Evolutionary conservation across 2,113 vertebrate genomes (phyloP), one percentile per base, ranked within the genome.

Genomic region (Callipepla californica): DNA sequence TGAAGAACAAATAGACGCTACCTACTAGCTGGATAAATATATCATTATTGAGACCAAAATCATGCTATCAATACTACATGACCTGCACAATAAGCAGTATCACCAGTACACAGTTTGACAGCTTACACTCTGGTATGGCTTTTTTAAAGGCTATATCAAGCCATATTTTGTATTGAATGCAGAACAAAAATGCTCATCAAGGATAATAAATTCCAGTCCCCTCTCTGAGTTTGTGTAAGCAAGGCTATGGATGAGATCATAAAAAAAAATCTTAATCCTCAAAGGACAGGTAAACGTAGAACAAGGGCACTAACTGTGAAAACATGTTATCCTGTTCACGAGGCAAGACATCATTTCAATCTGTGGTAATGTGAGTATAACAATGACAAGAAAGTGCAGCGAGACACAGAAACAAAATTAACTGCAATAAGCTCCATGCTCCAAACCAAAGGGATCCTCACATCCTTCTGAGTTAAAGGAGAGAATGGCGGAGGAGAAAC

Each of bases 401-500:
- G 85, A 85, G 67, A 22, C 67, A 36, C 16, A 28, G 30, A 13
- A 88, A 73, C 75, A 79, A 47, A 75, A 85, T 21, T n/a, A 80
- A 74, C 0, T 44, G 50, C 26, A 86, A 16, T 34, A 8, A 3
- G 25, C 58, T 51, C 34, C 14, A 23, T 0, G 1, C 40, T 59
- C 28, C 69, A 78, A 88, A 78, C 6, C 57, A 40, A 68, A 79
- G 26, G 25, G 55, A 87, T 45, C 45, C 53, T 42, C n/a, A 62
- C 20, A 47, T 21, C 14, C 38, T 50, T 16, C 5, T 18, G 23
- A 78, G 19, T 28, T 47, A 51, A 79, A 55, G 1, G 2, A 12
- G 15, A 2, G 0, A 21, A 5, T 34, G 25, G 3, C 5, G 1
- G 8, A 40, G 53, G 70, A 57, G 4, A 11, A 72, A 42, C 7